These are phyloP conservation scores for Tetragonula clypearis DNA, from an alignment of 1,140 invertebrate species.

Conservation along the genomic window DNA sequence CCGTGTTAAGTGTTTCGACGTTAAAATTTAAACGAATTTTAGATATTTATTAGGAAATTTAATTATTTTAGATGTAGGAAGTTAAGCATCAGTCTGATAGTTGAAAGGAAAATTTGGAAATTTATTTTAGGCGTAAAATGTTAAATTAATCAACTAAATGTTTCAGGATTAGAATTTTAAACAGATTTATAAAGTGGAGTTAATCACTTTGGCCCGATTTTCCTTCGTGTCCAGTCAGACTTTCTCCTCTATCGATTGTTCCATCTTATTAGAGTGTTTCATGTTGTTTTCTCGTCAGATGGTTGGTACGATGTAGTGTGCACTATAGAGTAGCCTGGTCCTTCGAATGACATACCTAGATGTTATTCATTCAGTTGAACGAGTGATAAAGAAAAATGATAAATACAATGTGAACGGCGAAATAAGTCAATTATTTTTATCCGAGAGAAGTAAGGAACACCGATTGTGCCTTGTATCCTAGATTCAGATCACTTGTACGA, in stretches of 20 bases:
- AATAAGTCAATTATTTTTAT: constrained; percentile 59
- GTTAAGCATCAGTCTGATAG: too few species aligned
- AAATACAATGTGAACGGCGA: not conserved
- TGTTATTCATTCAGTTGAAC: not conserved
- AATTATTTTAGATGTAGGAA: too few species aligned
- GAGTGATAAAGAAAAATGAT: not conserved
- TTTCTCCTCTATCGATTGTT: not conserved
- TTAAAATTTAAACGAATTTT: too few species aligned
- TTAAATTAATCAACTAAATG: too few species aligned
- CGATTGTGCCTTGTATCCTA: constrained; percentile 68
- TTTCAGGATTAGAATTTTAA: too few species aligned
- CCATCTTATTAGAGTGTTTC: not conserved
- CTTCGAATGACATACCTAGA: not conserved
- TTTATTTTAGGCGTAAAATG: too few species aligned
- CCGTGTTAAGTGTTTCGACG: too few species aligned
- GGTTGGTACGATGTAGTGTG: not conserved
- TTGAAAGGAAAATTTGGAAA: too few species aligned
- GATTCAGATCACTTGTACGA: constrained; percentile 38
- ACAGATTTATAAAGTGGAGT: too few species aligned
- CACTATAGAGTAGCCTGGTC: not conserved
- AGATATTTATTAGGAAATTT: too few species aligned
- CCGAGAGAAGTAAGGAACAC: constrained; percentile 37
- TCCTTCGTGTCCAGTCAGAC: too few species aligned
- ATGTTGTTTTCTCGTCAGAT: not conserved
- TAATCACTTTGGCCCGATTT: too few species aligned